A percentile compares a stretch with the other conserved stretches of the same genome.
Conservation (phyloP, 2,797 vertebrate genomes). For the Kryptolebias ocellatus region DNA sequence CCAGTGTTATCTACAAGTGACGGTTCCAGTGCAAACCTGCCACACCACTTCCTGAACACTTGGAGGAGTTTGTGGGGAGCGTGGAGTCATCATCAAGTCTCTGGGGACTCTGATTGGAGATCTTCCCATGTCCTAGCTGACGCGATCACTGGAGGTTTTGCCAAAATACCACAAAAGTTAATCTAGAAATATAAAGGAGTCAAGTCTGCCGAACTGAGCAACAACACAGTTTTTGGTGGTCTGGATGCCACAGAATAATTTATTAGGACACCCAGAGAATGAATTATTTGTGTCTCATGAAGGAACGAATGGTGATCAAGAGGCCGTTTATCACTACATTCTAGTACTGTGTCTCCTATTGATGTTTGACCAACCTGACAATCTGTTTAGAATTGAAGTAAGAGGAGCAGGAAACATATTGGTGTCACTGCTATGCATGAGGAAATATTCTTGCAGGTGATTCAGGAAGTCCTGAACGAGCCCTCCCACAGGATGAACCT, state of each 20-base stretch:
- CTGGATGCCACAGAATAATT: constrained; percentile 82
- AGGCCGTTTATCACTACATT: constrained; percentile 77
- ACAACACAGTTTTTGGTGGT: constrained; percentile 77
- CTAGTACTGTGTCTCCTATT: constrained; percentile 67
- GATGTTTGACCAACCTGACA: constrained; percentile 78
- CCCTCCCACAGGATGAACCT: constrained; percentile 76
- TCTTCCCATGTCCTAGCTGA: constrained; percentile 66
- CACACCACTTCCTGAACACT: constrained; percentile 66
- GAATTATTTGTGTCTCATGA: constrained; percentile 78
- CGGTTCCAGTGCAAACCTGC: constrained; percentile 81
- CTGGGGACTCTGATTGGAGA: constrained; percentile 71
- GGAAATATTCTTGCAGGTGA: constrained; percentile 59
- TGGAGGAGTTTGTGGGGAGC: constrained; percentile 77
- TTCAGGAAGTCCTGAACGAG: constrained; percentile 73
- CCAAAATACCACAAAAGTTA: constrained; percentile 79
- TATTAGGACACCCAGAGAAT: constrained; percentile 74
- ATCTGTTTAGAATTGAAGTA: constrained; percentile 62
- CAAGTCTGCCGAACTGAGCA: constrained; percentile 68
- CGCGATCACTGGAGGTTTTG: constrained; percentile 71
- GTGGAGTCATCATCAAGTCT: constrained; percentile 82
- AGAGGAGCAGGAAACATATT: constrained; percentile 67
- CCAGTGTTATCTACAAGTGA: constrained; percentile 79
- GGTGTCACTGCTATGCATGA: constrained; percentile 51
- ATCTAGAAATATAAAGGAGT: constrained; percentile 77
- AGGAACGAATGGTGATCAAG: constrained; percentile 76